Evolutionary conservation across 2,888 invertebrate genomes (phyloP).

Genomic region (Pasiphila rectangulata): DNA sequence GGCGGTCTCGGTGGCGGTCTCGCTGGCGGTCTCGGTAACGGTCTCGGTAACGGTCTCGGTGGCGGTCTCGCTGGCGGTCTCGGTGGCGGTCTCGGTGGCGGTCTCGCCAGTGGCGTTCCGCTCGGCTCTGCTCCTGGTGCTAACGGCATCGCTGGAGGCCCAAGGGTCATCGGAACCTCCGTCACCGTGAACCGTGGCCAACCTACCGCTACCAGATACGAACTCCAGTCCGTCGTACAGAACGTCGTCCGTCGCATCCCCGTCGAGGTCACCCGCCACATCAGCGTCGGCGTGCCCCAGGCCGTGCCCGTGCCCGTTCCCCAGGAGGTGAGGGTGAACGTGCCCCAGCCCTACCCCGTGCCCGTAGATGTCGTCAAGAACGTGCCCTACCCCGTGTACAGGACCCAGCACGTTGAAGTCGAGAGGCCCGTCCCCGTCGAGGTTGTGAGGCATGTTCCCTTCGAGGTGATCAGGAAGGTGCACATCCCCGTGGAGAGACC

Average conservation of each 20-base stretch:
- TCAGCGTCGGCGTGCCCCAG: constrained; percentile 65
- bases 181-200: constrained; percentile 55
- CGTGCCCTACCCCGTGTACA: constrained; percentile 72
- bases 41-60: not conserved
- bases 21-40: constrained; percentile 13
- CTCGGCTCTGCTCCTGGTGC: constrained; percentile 19
- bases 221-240: constrained; percentile 70
- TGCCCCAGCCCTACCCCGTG: constrained; percentile 73
- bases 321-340: constrained; percentile 67
- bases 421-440: constrained; percentile 70
- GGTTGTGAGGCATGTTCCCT: constrained; percentile 64
- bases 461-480: constrained; percentile 70
- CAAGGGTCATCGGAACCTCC: constrained; percentile 57
- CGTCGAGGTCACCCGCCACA: constrained; percentile 68
- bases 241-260: constrained; percentile 69
- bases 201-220: constrained; percentile 55
- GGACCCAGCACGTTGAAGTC: constrained; percentile 67
- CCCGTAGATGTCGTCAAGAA: constrained; percentile 69
- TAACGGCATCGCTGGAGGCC: constrained; percentile 34
- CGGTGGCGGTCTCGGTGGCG: constrained; percentile 5
- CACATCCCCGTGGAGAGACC: constrained; percentile 68
- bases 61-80: constrained; percentile 18
- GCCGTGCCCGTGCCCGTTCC: constrained; percentile 66
- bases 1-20: constrained; percentile 11
- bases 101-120: constrained; percentile 6